Evolutionary conservation across 1,140 invertebrate genomes (phyloP), one percentile per base, ranked within the genome.

Genomic region (Cydia amplana): DNA sequence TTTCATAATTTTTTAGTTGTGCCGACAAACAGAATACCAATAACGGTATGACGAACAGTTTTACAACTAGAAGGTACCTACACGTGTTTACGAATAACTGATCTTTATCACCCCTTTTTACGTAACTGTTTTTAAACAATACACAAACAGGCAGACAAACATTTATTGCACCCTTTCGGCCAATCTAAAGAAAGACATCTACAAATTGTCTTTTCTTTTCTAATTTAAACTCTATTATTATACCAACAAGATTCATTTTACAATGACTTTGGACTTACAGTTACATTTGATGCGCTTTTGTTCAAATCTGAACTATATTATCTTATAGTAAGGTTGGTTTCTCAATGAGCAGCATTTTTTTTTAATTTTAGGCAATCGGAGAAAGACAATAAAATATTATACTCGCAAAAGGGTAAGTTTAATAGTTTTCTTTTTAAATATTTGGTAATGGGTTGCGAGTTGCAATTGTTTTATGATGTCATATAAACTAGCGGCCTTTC

Each of bases 161-260:
- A 2, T 55, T 55, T 55, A 55, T 55, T n/a, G 51, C 51, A 55
- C 51, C 49, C 49, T 55, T 18, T 55, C 51, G 51, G 51, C 51
- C 18, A 49, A 49, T 16, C 12, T n/a, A 55, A 55, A 55, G 16
- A 55, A 55, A 55, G 16, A 9, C 7, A 18, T 55, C 51, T 18
- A 49, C 49, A 18, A n/a, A 49, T 49, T 46, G 32, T 1, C 32
- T 32, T 32, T 32, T 1, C 32, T 32, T 32, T 32, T 32, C n/a
- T 18, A 55, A n/a, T 55, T 55, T 55, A 18, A 55, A 55, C 51
- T 18, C 51, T 55, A 55, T 14, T 55, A 2, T 18, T 1, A 55
- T 1, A 14, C 4, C n/a, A 7, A 55, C 0, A 55, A 55, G 16
- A 55, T 51, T n/a, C 16, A n/a, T 5, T 51, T 18, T 18, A 51